Evolutionary conservation across 37 sponge, comb jelly and placozoan genomes (phyloP), one percentile per base, ranked within the genome.

Genomic region (Haliclona indistincta): DNA sequence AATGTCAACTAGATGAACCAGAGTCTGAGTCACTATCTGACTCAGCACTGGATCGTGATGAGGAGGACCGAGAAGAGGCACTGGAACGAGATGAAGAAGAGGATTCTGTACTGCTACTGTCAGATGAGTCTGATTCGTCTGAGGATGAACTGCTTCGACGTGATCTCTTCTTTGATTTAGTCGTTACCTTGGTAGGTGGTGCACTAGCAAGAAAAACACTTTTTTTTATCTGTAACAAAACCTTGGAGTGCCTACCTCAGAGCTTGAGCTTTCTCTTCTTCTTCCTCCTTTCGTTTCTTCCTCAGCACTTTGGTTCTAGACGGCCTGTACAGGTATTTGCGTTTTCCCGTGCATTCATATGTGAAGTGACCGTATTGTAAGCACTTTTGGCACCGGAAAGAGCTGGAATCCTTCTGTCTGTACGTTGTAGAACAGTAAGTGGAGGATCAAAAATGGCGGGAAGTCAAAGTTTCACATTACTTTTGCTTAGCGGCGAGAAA

Each of bases 341-440:
- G 79, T 64, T 87, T 92, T 30, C 89, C 89, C 10, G 64, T 84
- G 69, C 93, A 92, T 67, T 92, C 83, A 63, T 86, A 92, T 1
- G 93, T 92, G 72, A 88, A 92, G 75, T 92, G 93, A 7, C 93
- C 93, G 38, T 73, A 70, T 52, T 87, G 84, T 13, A 92, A 76
- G 34, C 93, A 92, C 78, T 87, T 92, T 77, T 92, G 93, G 71
- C 93, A 92, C 28, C 84, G 79, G 70, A 87, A 92, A 11, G 79
- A 60, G 41, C 85, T 87, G 2, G 93, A 61, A 65, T 92, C 89
- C 39, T 84, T 86, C 67, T 89, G 79, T 26, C 90, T 89, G 76
- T 20, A 19, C 17, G 25, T 10, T 13, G 34, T 3, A 63, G 32
- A 4, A 33, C 32, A 63, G 36, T 26, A 3, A 63, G 36, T 4